Conservation (phyloP, 2,797 vertebrate genomes). For the Cottoperca gobio region DNA sequence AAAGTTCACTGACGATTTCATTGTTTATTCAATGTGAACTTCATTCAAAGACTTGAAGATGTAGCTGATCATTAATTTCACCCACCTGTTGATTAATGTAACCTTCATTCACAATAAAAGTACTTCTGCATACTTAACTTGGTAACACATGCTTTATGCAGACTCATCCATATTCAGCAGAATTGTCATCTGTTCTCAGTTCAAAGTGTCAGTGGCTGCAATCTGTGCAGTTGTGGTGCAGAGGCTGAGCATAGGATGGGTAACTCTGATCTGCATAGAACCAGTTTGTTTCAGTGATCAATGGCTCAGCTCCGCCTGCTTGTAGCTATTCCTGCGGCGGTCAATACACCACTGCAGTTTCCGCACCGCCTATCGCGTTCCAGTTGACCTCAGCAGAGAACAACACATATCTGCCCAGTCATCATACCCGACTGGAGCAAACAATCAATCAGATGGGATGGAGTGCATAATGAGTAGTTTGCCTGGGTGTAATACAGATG, state of each 20-base stretch:
- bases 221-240: conserved; percentile 53
- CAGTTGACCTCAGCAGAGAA: conserved; percentile 78
- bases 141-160: not conserved
- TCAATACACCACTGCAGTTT: conserved; percentile 81
- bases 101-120: not conserved
- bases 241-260: conserved; percentile 54
- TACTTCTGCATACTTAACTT: not conserved
- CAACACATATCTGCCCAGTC: conserved; percentile 66
- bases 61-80: not conserved
- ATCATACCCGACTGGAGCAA: conserved; percentile 56
- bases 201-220: conserved; percentile 37
- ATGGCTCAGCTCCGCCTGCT: conserved; percentile 64
- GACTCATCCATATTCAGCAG: conserved; percentile 28
- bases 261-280: conserved; percentile 65
- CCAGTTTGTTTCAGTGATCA: conserved; percentile 80
- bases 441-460: conserved; percentile 42
- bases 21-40: conserved; percentile 21
- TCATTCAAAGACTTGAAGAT: conserved; percentile 13
- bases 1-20: conserved; percentile 36
- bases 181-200: not conserved
- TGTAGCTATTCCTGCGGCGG: conserved; percentile 78
- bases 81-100: not conserved
- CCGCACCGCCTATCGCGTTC: conserved; percentile 70
- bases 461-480: conserved; percentile 28
- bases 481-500: conserved; percentile 13